Evolutionary conservation across 2,113 vertebrate genomes (phyloP), one percentile per base, ranked within the genome.

Genomic region (Corvus moneduloides): DNA sequence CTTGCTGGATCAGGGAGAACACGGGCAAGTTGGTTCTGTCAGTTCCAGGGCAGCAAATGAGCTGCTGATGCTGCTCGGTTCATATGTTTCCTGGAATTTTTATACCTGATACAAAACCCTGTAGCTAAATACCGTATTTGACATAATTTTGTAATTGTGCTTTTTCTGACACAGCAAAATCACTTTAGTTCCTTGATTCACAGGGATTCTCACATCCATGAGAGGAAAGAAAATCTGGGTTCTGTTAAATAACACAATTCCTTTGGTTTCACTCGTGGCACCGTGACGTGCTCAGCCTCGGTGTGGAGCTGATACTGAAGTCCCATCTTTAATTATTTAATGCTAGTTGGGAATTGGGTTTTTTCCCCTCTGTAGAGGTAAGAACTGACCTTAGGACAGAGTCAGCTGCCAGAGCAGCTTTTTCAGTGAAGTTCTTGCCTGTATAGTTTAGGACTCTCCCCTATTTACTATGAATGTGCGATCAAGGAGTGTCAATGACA

Each of bases 381-480:
- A 79, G 35, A 56, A 16, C 26, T 5, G 51, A 59, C 39, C 90
- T 19, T 46, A 58, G 84, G 87, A 62, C 19, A 20, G 93, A 95
- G 32, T 68, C 80, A 66, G n/a, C 78, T 49, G 71, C 67, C 56
- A 4, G 3, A 27, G 30, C 9, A 55, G 56, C 58, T 71, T 28
- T 76, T 30, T 16, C 16, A 49, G 4, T 32, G 39, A 56, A 22
- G 39, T 21, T 63, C 35, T 39, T 90, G 37, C 71, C 79, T 76
- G 46, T 30, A 4, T 37, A 3, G 37, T 16, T 27, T 56, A 24
- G 37, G 72, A 51, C 7, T 61, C 15, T 61, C 59, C 68, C 35
- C 0, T n/a, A 0, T 18, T 80, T 54, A 13, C 71, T 21, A 7
- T 8, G 61, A 49, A 23, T 1, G 5, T 2, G 27, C 15, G 71